Conservation (phyloP, 2,113 vertebrate genomes). For the Sula dactylatra region DNA sequence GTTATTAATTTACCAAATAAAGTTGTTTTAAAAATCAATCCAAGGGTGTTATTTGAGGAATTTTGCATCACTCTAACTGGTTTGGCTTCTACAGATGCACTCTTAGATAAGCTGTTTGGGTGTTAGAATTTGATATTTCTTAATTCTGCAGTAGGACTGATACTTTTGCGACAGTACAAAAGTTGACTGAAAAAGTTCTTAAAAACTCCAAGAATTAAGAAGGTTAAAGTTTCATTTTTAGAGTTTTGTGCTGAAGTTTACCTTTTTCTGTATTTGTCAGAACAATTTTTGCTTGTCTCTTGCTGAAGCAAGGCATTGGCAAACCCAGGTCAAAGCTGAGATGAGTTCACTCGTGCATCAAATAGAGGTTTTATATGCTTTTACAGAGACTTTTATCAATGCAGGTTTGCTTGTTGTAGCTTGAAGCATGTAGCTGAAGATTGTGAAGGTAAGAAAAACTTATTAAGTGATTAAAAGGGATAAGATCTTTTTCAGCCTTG, state of each 20-base stretch:
- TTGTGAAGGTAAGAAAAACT: neutral
- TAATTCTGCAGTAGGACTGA: neutral
- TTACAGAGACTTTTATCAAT: neutral
- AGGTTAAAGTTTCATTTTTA: neutral
- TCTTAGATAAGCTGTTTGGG: neutral
- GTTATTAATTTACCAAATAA: neutral
- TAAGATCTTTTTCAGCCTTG: constrained; percentile 9
- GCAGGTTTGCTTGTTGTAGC: neutral
- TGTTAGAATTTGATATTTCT: neutral
- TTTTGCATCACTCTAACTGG: neutral
- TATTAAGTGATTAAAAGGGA: constrained; percentile 6
- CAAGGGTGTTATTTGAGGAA: neutral
- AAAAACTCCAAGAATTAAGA: neutral
- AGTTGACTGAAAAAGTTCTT: neutral
- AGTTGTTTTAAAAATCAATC: neutral
- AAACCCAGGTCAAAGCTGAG: neutral
- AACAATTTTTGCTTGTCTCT: neutral
- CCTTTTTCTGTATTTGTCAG: neutral
- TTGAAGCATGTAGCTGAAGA: neutral
- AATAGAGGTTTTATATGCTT: neutral
- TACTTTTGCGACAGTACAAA: neutral
- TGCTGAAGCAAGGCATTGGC: neutral
- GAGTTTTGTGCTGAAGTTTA: neutral
- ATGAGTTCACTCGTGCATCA: neutral
- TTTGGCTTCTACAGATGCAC: neutral